These are phyloP conservation scores for Odocoileus virginianus DNA, from an alignment of 2,113 vertebrate species.

Conservation along the genomic window DNA sequence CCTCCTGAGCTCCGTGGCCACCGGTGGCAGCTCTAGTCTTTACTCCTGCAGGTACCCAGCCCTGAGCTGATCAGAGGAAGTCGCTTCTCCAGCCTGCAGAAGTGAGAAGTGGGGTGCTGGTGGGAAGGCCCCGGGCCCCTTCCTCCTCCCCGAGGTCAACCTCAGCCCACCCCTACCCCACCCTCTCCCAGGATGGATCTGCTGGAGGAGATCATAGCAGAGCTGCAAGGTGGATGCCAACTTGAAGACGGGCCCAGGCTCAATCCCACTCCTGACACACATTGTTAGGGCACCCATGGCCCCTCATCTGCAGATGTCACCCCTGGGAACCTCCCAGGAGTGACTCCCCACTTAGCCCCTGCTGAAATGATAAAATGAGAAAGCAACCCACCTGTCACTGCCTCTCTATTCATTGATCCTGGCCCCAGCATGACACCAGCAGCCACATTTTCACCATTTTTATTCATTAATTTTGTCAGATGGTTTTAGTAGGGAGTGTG, in stretches of 20 bases:
- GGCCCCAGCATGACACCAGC: neutral
- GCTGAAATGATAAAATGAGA: neutral
- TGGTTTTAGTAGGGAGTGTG: conserved; percentile 17
- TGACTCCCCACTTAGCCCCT: neutral
- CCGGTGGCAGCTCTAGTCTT: neutral
- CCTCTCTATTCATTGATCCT: neutral
- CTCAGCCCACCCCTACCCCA: neutral
- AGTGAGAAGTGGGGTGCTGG: conserved; percentile 20
- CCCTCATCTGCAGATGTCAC: neutral
- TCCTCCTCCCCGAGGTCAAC: neutral
- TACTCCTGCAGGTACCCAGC: neutral
- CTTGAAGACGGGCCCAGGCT: neutral
- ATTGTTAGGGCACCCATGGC: neutral
- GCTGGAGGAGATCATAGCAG: conserved; percentile 50
- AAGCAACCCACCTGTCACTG: neutral
- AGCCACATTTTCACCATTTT: conserved; percentile 43
- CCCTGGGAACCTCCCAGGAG: neutral
- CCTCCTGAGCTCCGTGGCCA: neutral
- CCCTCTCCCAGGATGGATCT: conserved; percentile 35
- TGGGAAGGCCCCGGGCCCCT: neutral
- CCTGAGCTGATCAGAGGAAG: neutral
- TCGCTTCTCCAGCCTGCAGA: conserved; percentile 19
- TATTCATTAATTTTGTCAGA: conserved; percentile 64
- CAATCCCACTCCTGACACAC: neutral
- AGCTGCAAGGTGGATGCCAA: neutral